Conservation (phyloP, 2,797 vertebrate genomes). For the Myotis myotis region DNA sequence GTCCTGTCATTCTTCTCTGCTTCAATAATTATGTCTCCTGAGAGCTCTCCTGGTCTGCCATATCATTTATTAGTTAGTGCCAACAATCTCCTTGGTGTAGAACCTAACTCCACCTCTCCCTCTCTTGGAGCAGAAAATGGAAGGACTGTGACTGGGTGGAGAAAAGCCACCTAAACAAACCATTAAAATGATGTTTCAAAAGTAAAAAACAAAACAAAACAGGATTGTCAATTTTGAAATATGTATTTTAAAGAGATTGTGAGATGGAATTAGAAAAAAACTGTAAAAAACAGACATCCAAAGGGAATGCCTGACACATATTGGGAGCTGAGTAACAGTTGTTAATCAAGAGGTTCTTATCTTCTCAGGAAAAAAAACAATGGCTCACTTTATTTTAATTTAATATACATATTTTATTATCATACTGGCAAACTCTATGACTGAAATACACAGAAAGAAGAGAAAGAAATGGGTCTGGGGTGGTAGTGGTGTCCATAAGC, state of each 20-base stretch:
- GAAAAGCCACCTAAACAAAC: neutral
- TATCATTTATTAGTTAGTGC: neutral
- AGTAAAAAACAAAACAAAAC: neutral
- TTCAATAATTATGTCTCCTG: neutral
- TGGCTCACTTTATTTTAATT: neutral
- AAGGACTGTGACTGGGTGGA: neutral
- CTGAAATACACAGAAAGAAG: neutral
- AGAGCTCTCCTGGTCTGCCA: neutral
- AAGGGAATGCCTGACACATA: neutral
- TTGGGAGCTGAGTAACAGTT: neutral
- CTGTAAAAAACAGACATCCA: neutral
- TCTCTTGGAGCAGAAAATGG: neutral
- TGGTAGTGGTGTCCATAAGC: neutral
- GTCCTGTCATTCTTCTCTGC: neutral
- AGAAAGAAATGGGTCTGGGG: neutral
- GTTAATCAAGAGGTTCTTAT: neutral
- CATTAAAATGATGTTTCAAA: neutral
- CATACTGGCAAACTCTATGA: neutral
- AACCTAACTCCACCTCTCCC: neutral
- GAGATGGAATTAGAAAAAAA: neutral
- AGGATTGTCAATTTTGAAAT: neutral
- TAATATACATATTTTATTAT: neutral
- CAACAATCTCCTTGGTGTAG: neutral
- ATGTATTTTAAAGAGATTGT: neutral
- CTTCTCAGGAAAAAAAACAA: neutral